Evolutionary conservation across 1,140 invertebrate species (phyloP).

Genomic region (Sitobion miscanthi): DNA sequence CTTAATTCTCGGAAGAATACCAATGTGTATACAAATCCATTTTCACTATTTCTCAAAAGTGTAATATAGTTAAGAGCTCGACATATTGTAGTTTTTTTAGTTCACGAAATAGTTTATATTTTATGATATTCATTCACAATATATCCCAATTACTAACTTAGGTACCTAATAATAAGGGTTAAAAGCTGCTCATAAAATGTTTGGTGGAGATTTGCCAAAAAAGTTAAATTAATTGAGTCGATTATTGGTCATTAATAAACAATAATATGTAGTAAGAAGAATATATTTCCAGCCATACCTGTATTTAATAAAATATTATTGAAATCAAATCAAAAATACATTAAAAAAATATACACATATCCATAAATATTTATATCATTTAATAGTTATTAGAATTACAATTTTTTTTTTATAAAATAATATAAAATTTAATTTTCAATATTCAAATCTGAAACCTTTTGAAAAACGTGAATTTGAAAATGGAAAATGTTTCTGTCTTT

Average conservation of each 20-base stretch:
- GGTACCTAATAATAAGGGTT: neutral
- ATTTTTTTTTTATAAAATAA: too few species aligned
- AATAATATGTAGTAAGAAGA: neutral
- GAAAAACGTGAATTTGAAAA: too few species aligned
- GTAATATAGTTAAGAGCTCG: too few species aligned
- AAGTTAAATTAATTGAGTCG: neutral
- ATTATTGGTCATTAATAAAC: neutral
- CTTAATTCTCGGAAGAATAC: neutral
- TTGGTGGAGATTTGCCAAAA: neutral
- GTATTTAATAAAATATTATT: neutral
- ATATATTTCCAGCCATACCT: neutral
- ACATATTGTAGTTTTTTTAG: neutral
- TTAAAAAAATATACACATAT: neutral
- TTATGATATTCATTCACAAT: neutral
- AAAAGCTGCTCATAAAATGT: too few species aligned
- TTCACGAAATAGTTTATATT: neutral
- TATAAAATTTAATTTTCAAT: too few species aligned
- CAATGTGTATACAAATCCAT: neutral
- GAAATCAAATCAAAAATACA: neutral
- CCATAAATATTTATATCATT: neutral
- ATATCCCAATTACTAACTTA: neutral
- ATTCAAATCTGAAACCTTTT: too few species aligned
- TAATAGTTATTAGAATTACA: neutral
- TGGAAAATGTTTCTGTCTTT: neutral
- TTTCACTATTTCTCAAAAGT: neutral